Percentiles rank a stretch among this genome's conserved stretches.
Evolutionary conservation across 2,113 vertebrate species (phyloP).

Genomic region (Actenoides hombroni): DNA sequence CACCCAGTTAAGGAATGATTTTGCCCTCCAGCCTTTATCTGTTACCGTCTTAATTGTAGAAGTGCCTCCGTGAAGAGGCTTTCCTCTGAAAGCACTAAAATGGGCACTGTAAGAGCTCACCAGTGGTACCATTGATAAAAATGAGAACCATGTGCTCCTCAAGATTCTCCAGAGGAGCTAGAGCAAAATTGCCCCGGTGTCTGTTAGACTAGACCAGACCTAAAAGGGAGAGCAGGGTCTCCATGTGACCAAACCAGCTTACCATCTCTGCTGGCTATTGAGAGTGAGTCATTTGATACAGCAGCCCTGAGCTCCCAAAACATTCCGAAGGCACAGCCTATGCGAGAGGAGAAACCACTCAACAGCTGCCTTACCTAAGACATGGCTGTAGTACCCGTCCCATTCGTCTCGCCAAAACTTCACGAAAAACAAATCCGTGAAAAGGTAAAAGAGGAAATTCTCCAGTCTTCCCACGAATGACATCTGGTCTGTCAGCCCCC

Average conservation of each 20-base stretch:
- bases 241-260: not conserved
- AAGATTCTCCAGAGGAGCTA: not conserved
- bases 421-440: not conserved
- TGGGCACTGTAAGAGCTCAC: not conserved
- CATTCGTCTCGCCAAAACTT: not conserved
- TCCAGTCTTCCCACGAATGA: conserved; percentile 59
- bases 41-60: not conserved
- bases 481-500: conserved; percentile 61
- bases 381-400: conserved; percentile 64
- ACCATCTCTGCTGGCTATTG: not conserved
- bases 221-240: not conserved
- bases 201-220: not conserved
- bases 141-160: not conserved
- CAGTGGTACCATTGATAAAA: not conserved
- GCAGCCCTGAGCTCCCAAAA: not conserved
- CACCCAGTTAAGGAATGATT: not conserved
- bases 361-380: conserved; percentile 42
- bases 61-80: not conserved
- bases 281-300: not conserved
- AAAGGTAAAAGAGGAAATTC: conserved; percentile 67
- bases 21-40: not conserved
- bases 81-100: not conserved
- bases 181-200: not conserved
- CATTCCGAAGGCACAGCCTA: not conserved
- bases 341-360: not conserved